These are phyloP conservation scores for Probosciger aterrimus DNA, from an alignment of 2,113 vertebrate species.

Conservation along the genomic window DNA sequence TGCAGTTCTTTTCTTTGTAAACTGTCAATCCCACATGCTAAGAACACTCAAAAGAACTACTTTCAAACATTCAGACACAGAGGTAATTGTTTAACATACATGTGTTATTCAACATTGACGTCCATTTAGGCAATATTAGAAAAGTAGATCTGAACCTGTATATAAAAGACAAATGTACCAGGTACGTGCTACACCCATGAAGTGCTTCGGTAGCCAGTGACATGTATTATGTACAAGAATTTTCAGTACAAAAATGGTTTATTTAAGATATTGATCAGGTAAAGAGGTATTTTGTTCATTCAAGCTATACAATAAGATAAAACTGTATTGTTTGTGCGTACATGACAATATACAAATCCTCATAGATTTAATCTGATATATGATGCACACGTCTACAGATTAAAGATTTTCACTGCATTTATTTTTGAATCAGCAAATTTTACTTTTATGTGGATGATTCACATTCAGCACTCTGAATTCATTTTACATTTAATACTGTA, in stretches of 20 bases:
- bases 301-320: not conserved
- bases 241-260: not conserved
- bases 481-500: not conserved
- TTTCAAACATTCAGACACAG: not conserved
- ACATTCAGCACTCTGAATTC: not conserved
- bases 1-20: slow-evolving; percentile 1
- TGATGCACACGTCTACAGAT: fast-evolving
- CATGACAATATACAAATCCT: not conserved
- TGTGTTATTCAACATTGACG: not conserved
- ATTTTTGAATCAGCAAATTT: not conserved
- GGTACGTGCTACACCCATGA: not conserved
- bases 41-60: not conserved
- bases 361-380: not conserved
- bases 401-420: not conserved
- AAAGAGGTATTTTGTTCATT: not conserved
- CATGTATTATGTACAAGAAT: not conserved
- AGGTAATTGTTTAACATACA: not conserved
- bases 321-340: not conserved
- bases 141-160: not conserved
- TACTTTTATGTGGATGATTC: not conserved
- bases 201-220: not conserved
- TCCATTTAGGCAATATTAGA: not conserved
- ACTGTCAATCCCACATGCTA: not conserved
- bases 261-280: not conserved
- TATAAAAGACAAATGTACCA: not conserved